These are phyloP conservation scores for Urophycis tenuis DNA, from an alignment of 2,797 vertebrate genomes.

Conservation along the genomic window DNA sequence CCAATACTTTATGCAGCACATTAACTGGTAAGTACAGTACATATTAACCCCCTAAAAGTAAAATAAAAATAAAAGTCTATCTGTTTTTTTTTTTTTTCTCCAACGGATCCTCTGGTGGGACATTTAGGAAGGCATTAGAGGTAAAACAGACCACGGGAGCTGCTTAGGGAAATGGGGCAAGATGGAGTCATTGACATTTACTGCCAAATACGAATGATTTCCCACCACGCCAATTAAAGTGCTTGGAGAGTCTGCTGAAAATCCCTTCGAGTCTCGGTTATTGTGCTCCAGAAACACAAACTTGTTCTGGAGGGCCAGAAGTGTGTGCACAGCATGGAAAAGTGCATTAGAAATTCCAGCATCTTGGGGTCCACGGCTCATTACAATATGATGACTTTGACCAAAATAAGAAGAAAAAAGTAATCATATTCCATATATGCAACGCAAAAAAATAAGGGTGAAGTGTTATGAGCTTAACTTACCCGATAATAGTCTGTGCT, in stretches of 20 bases:
- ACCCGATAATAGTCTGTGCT: constrained; percentile 99
- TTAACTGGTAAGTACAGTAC: constrained; percentile 2
- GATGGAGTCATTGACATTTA: constrained; percentile 51
- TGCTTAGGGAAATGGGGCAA: constrained; percentile 39
- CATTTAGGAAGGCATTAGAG: constrained; percentile 31
- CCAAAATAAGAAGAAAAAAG: not conserved
- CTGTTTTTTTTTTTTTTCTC: not conserved
- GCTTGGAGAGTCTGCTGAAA: constrained; percentile 23
- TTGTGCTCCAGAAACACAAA: constrained; percentile 18
- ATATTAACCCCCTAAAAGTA: not conserved
- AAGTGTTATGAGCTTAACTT: constrained; percentile 52
- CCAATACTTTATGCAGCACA: not conserved
- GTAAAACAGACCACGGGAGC: constrained; percentile 32
- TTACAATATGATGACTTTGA: constrained; percentile 7
- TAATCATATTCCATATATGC: not conserved
- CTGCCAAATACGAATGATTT: constrained; percentile 50
- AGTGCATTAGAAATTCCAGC: constrained; percentile 5
- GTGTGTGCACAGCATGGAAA: constrained; percentile 3
- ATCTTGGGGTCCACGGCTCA: constrained; percentile 3
- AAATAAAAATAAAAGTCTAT: constrained; percentile 15
- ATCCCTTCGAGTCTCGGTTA: constrained; percentile 9
- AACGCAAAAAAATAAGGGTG: not conserved
- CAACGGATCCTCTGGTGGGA: constrained; percentile 8
- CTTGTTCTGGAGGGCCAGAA: constrained; percentile 10
- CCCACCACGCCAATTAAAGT: constrained; percentile 34